These are phyloP conservation scores for Bombus affinis DNA, from an alignment of 1,140 invertebrate genomes.

Conservation along the genomic window DNA sequence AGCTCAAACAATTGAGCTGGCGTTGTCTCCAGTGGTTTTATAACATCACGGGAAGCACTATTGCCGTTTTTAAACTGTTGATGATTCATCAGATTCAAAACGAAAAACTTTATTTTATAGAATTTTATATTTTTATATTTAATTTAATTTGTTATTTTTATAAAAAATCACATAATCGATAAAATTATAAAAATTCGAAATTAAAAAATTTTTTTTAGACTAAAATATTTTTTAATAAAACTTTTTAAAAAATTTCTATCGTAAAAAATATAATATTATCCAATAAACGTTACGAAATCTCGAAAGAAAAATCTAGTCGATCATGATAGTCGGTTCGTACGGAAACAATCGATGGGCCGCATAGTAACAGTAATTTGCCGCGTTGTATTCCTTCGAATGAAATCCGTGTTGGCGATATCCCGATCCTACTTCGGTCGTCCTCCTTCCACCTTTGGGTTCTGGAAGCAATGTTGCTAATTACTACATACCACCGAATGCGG, in stretches of 20 bases:
- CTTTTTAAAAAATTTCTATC: neutral
- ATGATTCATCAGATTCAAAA: neutral
- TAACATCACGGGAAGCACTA: neutral
- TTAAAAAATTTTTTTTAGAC: neutral
- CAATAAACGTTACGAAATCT: neutral
- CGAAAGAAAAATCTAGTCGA: neutral
- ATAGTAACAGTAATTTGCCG: slow-evolving; percentile 30
- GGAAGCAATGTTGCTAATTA: slow-evolving; percentile 80
- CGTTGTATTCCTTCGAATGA: slow-evolving; percentile 70
- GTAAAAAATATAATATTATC: neutral
- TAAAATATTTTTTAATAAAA: neutral
- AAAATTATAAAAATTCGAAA: neutral
- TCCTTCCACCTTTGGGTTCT: slow-evolving; percentile 62
- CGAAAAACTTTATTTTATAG: neutral
- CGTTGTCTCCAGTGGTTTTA: neutral
- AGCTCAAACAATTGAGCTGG: no score
- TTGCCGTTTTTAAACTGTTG: neutral
- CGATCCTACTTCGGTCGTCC: slow-evolving; percentile 5
- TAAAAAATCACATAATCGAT: neutral
- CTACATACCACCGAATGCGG: slow-evolving; percentile 79
- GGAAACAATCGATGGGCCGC: slow-evolving; percentile 25
- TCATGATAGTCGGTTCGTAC: neutral
- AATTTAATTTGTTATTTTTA: neutral
- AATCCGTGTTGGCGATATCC: slow-evolving; percentile 65
- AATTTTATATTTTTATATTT: neutral